These are phyloP conservation scores for Steinernema hermaphroditum DNA, from an alignment of 2,888 invertebrate species.

Conservation along the genomic window DNA sequence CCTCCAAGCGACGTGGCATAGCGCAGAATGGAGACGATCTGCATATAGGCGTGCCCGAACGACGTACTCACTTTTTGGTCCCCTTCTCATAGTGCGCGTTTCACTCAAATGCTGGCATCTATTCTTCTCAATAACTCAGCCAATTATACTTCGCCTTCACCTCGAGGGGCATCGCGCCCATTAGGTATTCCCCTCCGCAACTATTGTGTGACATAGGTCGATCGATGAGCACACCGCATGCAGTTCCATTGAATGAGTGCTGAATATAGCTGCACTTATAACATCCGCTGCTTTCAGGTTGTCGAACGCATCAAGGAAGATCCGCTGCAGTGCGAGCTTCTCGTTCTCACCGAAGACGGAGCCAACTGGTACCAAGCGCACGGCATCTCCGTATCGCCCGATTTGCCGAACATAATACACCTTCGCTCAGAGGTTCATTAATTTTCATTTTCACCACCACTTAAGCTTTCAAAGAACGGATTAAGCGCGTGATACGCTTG, in stretches of 20 bases:
- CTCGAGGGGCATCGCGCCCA: neutral
- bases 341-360: conserved; percentile 80
- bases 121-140: too few relatives aligned
- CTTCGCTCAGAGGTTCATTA: conserved; percentile 30
- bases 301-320: conserved; percentile 61
- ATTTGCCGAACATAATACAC: conserved; percentile 49
- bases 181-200: neutral
- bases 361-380: conserved; percentile 74
- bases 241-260: conserved; percentile 1
- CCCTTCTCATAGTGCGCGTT: too few relatives aligned
- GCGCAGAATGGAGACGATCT: too few relatives aligned
- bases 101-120: neutral
- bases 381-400: conserved; percentile 49
- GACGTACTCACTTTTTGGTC: too few relatives aligned
- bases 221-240: neutral
- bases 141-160: too few relatives aligned
- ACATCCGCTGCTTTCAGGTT: conserved; percentile 46
- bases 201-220: conserved; percentile 4
- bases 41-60: conserved; percentile 2
- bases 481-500: neutral
- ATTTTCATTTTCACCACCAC: conserved; percentile 1
- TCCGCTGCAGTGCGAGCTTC: conserved; percentile 76
- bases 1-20: conserved; percentile 16
- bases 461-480: neutral
- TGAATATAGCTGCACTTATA: too few relatives aligned